These are phyloP conservation scores for Micromys minutus DNA, from an alignment of 2,113 vertebrate species.

Conservation along the genomic window DNA sequence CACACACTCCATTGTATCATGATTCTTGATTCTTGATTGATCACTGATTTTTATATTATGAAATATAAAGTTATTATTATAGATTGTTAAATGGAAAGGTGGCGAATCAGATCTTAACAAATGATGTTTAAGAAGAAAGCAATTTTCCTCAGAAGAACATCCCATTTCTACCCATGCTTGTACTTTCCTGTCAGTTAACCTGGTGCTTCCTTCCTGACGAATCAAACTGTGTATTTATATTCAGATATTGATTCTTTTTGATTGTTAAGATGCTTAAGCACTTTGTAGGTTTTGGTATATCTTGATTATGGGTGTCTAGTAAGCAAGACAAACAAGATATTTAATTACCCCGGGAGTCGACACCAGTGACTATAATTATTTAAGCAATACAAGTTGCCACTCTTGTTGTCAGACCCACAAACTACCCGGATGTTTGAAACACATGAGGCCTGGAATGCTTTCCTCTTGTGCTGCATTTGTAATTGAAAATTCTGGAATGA, in stretches of 20 bases:
- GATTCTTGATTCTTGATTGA: background rate
- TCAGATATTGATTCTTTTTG: background rate
- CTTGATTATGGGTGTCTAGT: conserved; percentile 44
- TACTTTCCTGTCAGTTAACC: background rate
- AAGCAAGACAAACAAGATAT: background rate
- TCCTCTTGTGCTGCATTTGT: conserved; percentile 44
- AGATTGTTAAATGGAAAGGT: background rate
- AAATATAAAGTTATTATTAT: background rate
- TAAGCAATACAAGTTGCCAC: background rate
- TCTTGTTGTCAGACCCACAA: conserved; percentile 27
- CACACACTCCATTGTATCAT: background rate
- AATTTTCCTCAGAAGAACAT: background rate
- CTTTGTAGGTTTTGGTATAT: background rate
- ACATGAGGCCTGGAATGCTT: background rate
- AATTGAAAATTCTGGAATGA: background rate
- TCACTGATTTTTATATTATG: background rate
- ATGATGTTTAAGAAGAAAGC: background rate
- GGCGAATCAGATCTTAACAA: background rate
- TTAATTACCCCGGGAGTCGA: background rate
- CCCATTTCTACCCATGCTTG: background rate
- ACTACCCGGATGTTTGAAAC: background rate
- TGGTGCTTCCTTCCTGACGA: background rate
- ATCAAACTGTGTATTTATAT: background rate
- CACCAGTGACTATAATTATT: conserved; percentile 8
- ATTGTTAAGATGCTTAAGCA: background rate